These are phyloP conservation scores for Liposcelis brunnea DNA, from an alignment of 2,888 invertebrate genomes.

Conservation along the genomic window DNA sequence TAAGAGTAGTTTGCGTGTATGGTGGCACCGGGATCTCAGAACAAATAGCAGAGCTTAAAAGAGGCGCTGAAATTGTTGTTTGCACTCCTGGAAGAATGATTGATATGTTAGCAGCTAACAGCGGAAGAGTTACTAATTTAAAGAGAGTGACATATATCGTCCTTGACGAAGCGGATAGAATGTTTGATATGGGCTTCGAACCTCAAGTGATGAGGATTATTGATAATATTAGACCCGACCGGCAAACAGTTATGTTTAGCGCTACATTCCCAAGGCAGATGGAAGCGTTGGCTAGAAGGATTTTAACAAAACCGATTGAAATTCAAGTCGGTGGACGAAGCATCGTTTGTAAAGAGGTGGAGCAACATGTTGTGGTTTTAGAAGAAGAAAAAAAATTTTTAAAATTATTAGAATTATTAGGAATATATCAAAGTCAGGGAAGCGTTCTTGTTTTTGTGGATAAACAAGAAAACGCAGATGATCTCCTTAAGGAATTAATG, in stretches of 20 bases:
- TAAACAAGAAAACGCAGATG: conserved; percentile 95
- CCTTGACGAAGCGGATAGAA: conserved; percentile 95
- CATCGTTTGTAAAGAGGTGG: conserved; percentile 94
- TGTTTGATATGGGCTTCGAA: conserved; percentile 99
- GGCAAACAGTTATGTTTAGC: conserved; percentile 97
- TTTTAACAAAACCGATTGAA: conserved; percentile 88
- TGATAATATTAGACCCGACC: conserved; percentile 89
- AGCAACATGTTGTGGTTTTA: conserved; percentile 81
- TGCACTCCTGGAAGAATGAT: conserved; percentile 99
- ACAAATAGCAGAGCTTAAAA: conserved; percentile 75
- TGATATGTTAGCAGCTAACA: conserved; percentile 98
- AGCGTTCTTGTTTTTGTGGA: conserved; percentile 95
- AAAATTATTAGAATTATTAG: conserved; percentile 93
- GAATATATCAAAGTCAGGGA: conserved; percentile 80
- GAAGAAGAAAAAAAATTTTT: conserved; percentile 97
- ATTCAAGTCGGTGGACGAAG: conserved; percentile 94
- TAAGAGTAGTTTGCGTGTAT: conserved; percentile 91
- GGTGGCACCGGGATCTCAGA: conserved; percentile 96
- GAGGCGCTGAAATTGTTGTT: conserved; percentile 95
- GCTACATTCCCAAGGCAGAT: conserved; percentile 98
- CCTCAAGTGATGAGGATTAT: conserved; percentile 96
- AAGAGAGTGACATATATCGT: conserved; percentile 95
- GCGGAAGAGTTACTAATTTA: conserved; percentile 92
- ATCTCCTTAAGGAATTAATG: conserved; percentile 82
- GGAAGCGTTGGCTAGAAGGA: conserved; percentile 92